phyloP scores from a whole-genome alignment of 64 coral and sea anemone genomes.

The Catalaphyllia jardinei region DNA sequence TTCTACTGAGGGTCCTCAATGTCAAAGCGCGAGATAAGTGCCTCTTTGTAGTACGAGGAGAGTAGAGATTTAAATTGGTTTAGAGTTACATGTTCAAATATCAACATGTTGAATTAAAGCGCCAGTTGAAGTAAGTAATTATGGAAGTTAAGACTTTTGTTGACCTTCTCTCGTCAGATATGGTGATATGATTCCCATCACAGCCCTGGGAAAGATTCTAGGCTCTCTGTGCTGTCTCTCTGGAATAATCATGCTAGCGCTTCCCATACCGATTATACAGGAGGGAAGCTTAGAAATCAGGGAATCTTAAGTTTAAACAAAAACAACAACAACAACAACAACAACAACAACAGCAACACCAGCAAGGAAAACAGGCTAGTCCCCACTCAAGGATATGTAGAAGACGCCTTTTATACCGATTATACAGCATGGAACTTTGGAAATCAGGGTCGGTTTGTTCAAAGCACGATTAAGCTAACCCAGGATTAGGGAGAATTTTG shows the following conservation, averaged over 20 bases:
- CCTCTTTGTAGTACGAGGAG: too few species aligned
- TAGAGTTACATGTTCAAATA: too few species aligned
- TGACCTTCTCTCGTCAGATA: conserved; percentile 39
- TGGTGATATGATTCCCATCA: conserved; percentile 74
- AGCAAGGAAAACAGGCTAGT: background rate
- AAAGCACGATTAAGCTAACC: too few species aligned
- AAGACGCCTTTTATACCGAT: conserved; percentile 3
- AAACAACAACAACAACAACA: background rate
- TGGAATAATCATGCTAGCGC: conserved; percentile 77
- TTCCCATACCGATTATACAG: conserved; percentile 87
- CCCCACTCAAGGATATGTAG: too few species aligned
- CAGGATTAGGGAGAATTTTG: too few species aligned
- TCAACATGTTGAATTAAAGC: too few species aligned
- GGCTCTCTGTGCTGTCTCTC: conserved; percentile 66
- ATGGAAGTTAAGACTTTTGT: background rate
- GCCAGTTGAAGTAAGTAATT: too few species aligned
- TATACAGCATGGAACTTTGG: too few species aligned
- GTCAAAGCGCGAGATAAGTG: too few species aligned
- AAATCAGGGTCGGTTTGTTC: too few species aligned
- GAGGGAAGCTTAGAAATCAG: conserved; percentile 35
- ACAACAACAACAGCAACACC: background rate
- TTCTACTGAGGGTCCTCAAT: too few species aligned
- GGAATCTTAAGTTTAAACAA: background rate
- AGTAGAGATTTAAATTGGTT: too few species aligned
- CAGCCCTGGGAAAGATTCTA: conserved; percentile 63